Percentiles rank a stretch among this genome's conserved stretches.
phyloP scores from a whole-genome alignment of 2,888 invertebrate species.

The Papilio elwesi region DNA sequence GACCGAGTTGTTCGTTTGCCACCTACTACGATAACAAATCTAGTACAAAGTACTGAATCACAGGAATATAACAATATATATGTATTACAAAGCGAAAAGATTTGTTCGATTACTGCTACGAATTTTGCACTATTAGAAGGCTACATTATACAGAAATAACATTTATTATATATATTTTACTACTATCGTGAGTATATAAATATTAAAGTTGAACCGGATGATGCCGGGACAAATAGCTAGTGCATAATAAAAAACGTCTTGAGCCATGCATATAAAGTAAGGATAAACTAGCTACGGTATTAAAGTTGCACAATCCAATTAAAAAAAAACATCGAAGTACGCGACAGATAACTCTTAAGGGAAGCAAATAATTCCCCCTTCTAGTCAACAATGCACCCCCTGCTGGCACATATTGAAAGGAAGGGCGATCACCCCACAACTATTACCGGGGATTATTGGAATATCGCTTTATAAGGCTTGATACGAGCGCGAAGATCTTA shows the following conservation, averaged over 20 bases:
- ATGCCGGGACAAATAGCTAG: too few relatives aligned
- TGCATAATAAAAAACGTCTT: neutral
- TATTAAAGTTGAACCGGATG: neutral
- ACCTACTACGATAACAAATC: too few relatives aligned
- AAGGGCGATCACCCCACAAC: slow-evolving; percentile 68
- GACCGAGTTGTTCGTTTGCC: too few relatives aligned
- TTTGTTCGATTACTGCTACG: too few relatives aligned
- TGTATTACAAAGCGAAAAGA: too few relatives aligned
- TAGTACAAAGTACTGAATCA: too few relatives aligned
- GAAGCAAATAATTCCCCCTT: slow-evolving; percentile 68
- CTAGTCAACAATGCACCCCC: slow-evolving; percentile 76
- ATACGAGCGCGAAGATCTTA: slow-evolving; percentile 70
- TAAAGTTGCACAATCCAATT: slow-evolving; percentile 38
- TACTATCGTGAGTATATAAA: too few relatives aligned
- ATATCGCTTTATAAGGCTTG: slow-evolving; percentile 73
- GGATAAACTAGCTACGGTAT: slow-evolving; percentile 20
- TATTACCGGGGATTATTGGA: slow-evolving; percentile 75
- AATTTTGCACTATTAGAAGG: too few relatives aligned
- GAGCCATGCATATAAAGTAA: slow-evolving; percentile 22
- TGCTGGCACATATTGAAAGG: slow-evolving; percentile 63
- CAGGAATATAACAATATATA: too few relatives aligned
- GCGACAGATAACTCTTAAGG: slow-evolving; percentile 71
- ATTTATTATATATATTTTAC: too few relatives aligned
- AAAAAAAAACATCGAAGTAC: slow-evolving; percentile 55
- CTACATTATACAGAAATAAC: too few relatives aligned